Conservation (phyloP, 1,140 invertebrate species). For the Stegodyphus mimosarum region DNA sequence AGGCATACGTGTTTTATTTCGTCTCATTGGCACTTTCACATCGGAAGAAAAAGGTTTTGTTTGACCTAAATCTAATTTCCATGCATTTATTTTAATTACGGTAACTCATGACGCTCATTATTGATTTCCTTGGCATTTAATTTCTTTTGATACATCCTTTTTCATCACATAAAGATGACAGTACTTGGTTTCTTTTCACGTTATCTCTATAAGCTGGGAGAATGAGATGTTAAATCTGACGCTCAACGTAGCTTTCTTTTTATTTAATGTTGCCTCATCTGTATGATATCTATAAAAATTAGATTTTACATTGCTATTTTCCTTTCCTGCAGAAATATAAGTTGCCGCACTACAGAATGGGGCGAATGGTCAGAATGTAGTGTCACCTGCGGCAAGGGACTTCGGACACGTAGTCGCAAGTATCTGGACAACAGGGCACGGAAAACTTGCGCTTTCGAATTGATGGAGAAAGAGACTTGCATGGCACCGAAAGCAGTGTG, state of each 20-base stretch:
- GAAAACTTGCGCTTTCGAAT: conserved; percentile 68
- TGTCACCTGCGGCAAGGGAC: conserved; percentile 73
- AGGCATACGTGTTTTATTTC: no score
- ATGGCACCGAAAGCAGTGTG: conserved; percentile 63
- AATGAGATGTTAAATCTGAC: neutral
- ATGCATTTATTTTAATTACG: no score
- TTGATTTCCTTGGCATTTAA: no score
- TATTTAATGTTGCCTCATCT: neutral
- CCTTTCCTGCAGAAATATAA: conserved; percentile 48
- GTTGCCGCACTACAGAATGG: conserved; percentile 69
- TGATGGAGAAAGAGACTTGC: conserved; percentile 69
- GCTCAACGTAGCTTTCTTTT: neutral
- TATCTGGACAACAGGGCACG: conserved; percentile 70
- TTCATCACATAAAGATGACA: no score
- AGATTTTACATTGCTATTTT: conserved; percentile 5
- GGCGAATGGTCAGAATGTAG: conserved; percentile 73
- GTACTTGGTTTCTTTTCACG: no score
- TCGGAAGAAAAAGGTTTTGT: no score
- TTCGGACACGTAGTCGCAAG: conserved; percentile 69
- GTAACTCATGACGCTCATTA: no score
- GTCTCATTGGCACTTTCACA: no score
- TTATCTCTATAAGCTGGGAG: no score
- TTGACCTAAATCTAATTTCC: no score
- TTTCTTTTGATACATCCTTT: no score
- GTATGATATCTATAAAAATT: neutral